Evolutionary conservation across 2,888 invertebrate species (phyloP).

Genomic region (Atherix ibis): DNA sequence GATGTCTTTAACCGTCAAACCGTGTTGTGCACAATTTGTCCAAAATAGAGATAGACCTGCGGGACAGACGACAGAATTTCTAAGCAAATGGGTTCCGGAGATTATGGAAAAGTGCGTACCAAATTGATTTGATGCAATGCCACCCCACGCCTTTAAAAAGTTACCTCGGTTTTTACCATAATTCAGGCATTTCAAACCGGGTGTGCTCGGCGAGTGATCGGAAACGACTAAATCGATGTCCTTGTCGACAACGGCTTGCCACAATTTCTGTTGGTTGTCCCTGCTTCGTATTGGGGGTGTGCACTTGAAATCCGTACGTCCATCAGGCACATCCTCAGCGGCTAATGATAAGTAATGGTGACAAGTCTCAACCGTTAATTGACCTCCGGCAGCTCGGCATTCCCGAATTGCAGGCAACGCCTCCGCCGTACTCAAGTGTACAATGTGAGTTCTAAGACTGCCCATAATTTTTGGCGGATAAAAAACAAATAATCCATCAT

Average conservation of each 20-base stretch:
- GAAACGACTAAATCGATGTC: conserved; percentile 48
- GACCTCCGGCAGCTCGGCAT: conserved; percentile 34
- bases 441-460: conserved; percentile 48
- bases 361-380: conserved; percentile 55
- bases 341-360: conserved; percentile 51
- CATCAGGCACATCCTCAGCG: conserved; percentile 45
- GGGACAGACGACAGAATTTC: too few relatives aligned
- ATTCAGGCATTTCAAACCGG: conserved; percentile 39
- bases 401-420: conserved; percentile 41
- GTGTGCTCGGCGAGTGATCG: conserved; percentile 53
- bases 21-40: conserved; percentile 43
- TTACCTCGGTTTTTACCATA: conserved; percentile 36
- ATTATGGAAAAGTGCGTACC: too few relatives aligned
- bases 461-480: conserved; percentile 2
- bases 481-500: too few relatives aligned
- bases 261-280: conserved; percentile 46
- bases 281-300: conserved; percentile 51
- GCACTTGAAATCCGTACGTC: conserved; percentile 53
- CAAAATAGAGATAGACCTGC: conserved; percentile 50
- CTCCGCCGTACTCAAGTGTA: conserved; percentile 48
- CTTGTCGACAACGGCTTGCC: conserved; percentile 41
- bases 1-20: conserved; percentile 38
- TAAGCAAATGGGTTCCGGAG: too few relatives aligned
- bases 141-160: conserved; percentile 56
- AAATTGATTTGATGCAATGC: conserved; percentile 56